phyloP scores from a whole-genome alignment of 2,113 vertebrate species.

The Oreotrochilus melanogaster region DNA sequence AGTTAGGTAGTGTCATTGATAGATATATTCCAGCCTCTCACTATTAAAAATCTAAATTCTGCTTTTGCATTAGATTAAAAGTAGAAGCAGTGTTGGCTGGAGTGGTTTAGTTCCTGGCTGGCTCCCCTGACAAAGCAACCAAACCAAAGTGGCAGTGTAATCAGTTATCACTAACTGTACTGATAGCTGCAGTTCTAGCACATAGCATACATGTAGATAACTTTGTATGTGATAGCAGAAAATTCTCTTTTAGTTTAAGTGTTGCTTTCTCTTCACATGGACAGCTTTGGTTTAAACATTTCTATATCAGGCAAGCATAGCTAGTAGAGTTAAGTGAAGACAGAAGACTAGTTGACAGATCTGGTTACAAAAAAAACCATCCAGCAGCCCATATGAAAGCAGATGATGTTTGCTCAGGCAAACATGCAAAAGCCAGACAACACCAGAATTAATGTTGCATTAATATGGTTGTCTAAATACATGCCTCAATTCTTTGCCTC shows the following conservation, averaged over 20 bases:
- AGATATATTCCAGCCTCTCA: not conserved
- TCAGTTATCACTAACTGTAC: not conserved
- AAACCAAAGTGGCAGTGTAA: not conserved
- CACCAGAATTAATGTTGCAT: not conserved
- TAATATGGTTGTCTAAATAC: not conserved
- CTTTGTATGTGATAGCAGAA: not conserved
- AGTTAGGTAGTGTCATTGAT: not conserved
- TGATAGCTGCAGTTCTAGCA: not conserved
- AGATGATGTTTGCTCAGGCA: not conserved
- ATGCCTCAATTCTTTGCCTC: not conserved
- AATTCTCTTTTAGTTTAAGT: not conserved
- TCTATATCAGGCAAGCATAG: not conserved
- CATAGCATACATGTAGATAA: not conserved
- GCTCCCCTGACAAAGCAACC: not conserved
- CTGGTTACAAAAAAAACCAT: not conserved
- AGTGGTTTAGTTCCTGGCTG: not conserved
- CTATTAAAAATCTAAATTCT: not conserved
- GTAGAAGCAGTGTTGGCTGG: not conserved
- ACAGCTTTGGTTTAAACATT: not conserved
- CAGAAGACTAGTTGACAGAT: not conserved
- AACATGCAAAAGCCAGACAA: not conserved
- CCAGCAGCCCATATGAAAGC: not conserved
- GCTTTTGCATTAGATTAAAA: conserved; percentile 7
- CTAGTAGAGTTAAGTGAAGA: not conserved
- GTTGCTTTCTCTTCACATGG: not conserved